Percentiles rank a stretch among this genome's conserved stretches.
Evolutionary conservation across 1,140 invertebrate genomes (phyloP).

Genomic region (Tetramorium simillimum): DNA sequence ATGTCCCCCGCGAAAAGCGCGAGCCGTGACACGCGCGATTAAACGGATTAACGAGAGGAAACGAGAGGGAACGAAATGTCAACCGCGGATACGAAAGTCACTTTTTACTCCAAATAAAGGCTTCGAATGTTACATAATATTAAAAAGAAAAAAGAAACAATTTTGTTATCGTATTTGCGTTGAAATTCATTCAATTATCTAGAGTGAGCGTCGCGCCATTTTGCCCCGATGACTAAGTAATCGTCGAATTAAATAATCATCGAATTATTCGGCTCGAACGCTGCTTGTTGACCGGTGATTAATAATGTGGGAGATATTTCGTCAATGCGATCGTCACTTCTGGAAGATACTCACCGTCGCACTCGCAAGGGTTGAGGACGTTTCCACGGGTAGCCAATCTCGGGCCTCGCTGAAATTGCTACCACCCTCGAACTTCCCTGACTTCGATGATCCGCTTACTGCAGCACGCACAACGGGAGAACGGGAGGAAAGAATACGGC

Average conservation of each 20-base stretch:
- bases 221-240: not conserved
- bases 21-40: too few relatives aligned
- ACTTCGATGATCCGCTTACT: not conserved
- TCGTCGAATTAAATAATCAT: conserved; percentile 9
- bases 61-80: not conserved
- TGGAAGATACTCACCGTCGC: conserved; percentile 29
- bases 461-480: not conserved
- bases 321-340: not conserved
- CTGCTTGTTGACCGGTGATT: not conserved
- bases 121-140: not conserved
- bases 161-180: not conserved
- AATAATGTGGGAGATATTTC: not conserved
- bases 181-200: not conserved
- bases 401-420: not conserved
- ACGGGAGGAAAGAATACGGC: not conserved
- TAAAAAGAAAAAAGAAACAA: too few relatives aligned
- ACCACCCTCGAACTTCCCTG: not conserved
- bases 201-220: not conserved
- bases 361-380: conserved; percentile 2
- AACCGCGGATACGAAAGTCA: not conserved
- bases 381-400: not conserved
- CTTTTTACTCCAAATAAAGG: not conserved
- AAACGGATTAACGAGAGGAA: too few relatives aligned
- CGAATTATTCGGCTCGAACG: not conserved
- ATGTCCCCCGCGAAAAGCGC: too few relatives aligned